A percentile compares a stretch with the other conserved stretches of the same genome.
These are phyloP conservation scores for Oncorhynchus keta DNA, from an alignment of 2,113 vertebrate genomes.

Conservation along the genomic window DNA sequence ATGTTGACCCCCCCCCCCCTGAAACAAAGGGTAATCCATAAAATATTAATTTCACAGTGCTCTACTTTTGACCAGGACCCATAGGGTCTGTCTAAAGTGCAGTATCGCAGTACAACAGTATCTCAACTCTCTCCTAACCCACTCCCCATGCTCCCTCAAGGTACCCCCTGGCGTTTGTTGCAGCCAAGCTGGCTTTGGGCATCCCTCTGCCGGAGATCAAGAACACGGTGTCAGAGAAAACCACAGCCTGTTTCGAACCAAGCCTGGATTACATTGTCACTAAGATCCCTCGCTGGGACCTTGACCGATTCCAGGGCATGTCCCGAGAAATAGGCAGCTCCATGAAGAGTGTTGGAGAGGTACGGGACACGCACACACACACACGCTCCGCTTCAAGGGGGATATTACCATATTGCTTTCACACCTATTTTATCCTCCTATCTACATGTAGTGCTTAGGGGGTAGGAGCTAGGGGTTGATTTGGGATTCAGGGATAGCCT, in stretches of 20 bases:
- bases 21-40: too few relatives aligned
- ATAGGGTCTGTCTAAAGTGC: too few relatives aligned
- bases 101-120: too few relatives aligned
- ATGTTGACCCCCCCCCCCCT: too few relatives aligned
- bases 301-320: slow-evolving; percentile 91
- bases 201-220: slow-evolving; percentile 91
- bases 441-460: too few relatives aligned
- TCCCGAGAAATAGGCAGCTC: slow-evolving; percentile 86
- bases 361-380: slow-evolving; percentile 39
- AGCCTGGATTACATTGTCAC: slow-evolving; percentile 94
- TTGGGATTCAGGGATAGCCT: too few relatives aligned
- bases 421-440: neutral
- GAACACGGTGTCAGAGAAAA: slow-evolving; percentile 88
- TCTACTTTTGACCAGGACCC: neutral
- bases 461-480: too few relatives aligned
- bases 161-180: slow-evolving; percentile 92
- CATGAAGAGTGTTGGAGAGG: slow-evolving; percentile 98
- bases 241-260: slow-evolving; percentile 93
- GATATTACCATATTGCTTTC: neutral
- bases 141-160: slow-evolving; percentile 58
- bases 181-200: slow-evolving; percentile 91
- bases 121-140: neutral
- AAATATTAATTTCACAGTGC: neutral
- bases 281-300: slow-evolving; percentile 94
- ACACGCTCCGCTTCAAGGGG: neutral